phyloP scores from a whole-genome alignment of 2,113 vertebrate genomes.

The Pangasianodon hypophthalmus region DNA sequence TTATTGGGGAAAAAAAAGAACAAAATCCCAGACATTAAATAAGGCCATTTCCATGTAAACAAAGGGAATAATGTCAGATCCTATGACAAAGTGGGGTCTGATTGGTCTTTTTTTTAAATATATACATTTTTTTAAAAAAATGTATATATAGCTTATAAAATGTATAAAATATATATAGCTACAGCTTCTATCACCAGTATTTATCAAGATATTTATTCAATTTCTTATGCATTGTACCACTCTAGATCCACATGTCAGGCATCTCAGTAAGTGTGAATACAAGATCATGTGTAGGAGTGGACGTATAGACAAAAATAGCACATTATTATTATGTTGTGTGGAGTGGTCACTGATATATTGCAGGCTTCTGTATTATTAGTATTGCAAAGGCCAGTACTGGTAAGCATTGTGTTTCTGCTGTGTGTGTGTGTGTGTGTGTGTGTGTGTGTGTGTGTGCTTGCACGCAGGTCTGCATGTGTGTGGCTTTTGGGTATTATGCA shows the following conservation, averaged over 20 bases:
- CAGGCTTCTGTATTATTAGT: neutral
- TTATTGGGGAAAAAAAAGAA: neutral
- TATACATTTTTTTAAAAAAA: neutral
- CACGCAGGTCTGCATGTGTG: too few relatives aligned
- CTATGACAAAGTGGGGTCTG: neutral
- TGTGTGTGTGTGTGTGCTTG: neutral
- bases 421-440: neutral
- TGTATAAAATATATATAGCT: neutral
- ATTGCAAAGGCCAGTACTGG: neutral
- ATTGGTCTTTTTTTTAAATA: neutral
- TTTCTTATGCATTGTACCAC: neutral
- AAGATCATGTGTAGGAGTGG: neutral
- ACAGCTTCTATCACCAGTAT: neutral
- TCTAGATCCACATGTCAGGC: too few relatives aligned
- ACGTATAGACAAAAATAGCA: neutral
- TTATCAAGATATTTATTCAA: neutral
- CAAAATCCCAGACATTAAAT: neutral
- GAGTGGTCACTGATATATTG: neutral
- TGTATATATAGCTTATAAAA: neutral
- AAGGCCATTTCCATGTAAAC: neutral
- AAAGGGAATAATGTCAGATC: neutral
- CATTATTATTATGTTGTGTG: constrained; percentile 9
- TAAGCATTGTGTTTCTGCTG: neutral
- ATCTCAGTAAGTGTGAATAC: neutral
- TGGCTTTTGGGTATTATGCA: constrained; percentile 54